Conservation (phyloP, 2,888 invertebrate species). For the Caradrina clavipalpis region DNA sequence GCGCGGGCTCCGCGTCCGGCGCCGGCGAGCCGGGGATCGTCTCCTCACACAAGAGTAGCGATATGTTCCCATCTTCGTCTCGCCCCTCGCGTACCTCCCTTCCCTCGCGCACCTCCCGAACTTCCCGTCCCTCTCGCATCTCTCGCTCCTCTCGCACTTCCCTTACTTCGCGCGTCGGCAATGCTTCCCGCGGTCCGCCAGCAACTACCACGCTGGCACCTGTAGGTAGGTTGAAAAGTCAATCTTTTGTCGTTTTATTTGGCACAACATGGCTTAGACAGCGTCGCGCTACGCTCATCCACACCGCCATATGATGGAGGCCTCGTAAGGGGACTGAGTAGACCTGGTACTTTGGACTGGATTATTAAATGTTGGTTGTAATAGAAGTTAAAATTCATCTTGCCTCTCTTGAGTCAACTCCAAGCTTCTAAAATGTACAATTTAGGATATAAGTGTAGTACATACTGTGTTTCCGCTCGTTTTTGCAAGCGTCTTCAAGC, state of each 20-base stretch:
- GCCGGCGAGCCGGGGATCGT: constrained; percentile 97
- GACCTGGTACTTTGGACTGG: too few relatives aligned
- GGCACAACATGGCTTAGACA: too few relatives aligned
- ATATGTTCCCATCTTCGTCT: constrained; percentile 93
- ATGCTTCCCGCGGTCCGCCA: constrained; percentile 36
- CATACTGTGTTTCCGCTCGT: constrained; percentile 86
- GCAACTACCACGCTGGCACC: constrained; percentile 45
- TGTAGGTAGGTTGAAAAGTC: constrained; percentile 9
- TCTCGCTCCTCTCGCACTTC: constrained; percentile 64
- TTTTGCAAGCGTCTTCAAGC: constrained; percentile 88
- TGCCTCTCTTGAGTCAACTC: too few relatives aligned
- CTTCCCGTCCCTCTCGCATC: constrained; percentile 74
- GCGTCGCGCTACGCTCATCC: too few relatives aligned
- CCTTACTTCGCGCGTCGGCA: constrained; percentile 65
- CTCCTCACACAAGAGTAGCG: constrained; percentile 96
- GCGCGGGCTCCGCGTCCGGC: constrained; percentile 91
- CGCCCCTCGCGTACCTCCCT: constrained; percentile 60
- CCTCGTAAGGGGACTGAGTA: too few relatives aligned
- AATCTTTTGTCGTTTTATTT: background rate
- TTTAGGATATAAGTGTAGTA: constrained; percentile 27
- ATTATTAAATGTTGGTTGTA: too few relatives aligned
- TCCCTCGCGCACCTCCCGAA: constrained; percentile 46
- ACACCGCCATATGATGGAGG: too few relatives aligned
- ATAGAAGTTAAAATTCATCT: too few relatives aligned
- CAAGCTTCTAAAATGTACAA: too few relatives aligned